Evolutionary conservation across 92 coral and sea anemone genomes (phyloP), one percentile per base, ranked within the genome.

Genomic region (Phenganax subtilis): DNA sequence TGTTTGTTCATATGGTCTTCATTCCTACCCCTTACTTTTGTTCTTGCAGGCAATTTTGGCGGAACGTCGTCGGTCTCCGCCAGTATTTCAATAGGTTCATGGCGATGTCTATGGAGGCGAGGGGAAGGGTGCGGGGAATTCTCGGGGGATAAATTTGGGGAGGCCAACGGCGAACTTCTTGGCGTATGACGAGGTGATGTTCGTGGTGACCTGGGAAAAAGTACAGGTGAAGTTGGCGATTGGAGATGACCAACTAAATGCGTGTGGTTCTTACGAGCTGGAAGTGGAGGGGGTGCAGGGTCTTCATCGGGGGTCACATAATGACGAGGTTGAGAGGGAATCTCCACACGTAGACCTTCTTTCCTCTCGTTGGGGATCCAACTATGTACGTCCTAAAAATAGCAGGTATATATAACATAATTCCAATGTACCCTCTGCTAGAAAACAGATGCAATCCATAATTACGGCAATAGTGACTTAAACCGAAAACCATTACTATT

Each of bases 151-250:
- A 82, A 56, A 29, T 81, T 89, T 29, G 99, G 99, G 0, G 99
- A 92, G 27, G 52, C 88, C 75, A 87, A 71, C 14, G 97, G 97
- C 27, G 97, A 93, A 81, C 89, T 80, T 59, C 83, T 71, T 10
- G 94, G 97, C 7, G 97, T 87, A 60, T 57, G 84, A 44, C 91
- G 80, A 20, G 97, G 97, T 52, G 97, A 93, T 20, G 88, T 88
- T 17, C 91, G 84, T 15, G 97, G 97, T 1, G 96, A 93, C 17
- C 85, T 91, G 16, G 93, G 91, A 55, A 91, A 71, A 10, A 96
- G 93, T 53, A 93, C 89, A n/a, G 99, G 99, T 27, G 99, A 96
- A 10, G 93, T 86, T 25, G 99, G 99, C 71, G 87, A 82, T 67
- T 85, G 91, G 51, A 88, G 80, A 66, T 83, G 81, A 31, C 86